Conservation (phyloP, 2,113 vertebrate species). For the Podiceps cristatus region DNA sequence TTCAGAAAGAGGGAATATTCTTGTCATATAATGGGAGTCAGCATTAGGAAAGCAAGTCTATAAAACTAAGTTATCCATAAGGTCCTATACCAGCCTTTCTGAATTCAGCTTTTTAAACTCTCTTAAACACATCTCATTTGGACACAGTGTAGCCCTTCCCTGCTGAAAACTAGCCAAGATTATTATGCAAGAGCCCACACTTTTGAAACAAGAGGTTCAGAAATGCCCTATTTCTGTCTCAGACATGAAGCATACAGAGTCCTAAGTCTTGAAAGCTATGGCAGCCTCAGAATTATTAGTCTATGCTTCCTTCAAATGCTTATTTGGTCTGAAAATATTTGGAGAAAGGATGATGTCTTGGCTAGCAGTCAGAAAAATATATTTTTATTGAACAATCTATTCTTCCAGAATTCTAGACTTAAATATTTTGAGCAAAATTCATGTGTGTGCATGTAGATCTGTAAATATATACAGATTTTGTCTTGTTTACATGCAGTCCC, state of each 20-base stretch:
- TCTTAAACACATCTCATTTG: neutral
- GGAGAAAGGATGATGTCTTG: neutral
- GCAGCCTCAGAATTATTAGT: neutral
- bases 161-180: neutral
- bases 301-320: neutral
- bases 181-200: neutral
- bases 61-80: neutral
- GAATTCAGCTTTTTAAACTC: neutral
- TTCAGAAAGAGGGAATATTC: neutral
- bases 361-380: neutral
- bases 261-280: neutral
- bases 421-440: neutral
- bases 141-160: neutral
- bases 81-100: neutral
- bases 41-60: neutral
- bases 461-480: neutral
- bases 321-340: neutral
- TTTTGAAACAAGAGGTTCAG: neutral
- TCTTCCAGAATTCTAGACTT: neutral
- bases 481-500: neutral
- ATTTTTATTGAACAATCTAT: neutral
- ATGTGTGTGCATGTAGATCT: neutral
- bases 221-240: neutral
- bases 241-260: neutral
- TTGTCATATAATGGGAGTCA: neutral